phyloP scores from a whole-genome alignment of 2,113 vertebrate species.

The Meriones unguiculatus region DNA sequence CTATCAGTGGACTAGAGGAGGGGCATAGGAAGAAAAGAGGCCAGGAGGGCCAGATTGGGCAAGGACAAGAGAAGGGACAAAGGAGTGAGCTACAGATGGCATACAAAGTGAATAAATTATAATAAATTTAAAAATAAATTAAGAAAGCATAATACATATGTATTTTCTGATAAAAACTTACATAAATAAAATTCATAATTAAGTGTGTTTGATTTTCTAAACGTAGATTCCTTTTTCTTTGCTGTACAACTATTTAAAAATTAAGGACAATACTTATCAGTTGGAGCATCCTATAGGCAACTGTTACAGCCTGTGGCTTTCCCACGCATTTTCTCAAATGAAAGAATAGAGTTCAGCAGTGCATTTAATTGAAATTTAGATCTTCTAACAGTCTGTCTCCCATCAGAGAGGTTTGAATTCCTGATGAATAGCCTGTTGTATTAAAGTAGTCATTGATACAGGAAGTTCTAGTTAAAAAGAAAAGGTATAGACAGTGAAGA shows the following conservation, averaged over 20 bases:
- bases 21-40: no score
- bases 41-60: no score
- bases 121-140: no score
- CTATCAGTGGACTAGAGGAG: no score
- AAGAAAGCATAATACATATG: neutral
- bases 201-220: conserved; percentile 13
- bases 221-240: neutral
- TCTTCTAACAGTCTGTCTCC: conserved; percentile 22
- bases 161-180: neutral
- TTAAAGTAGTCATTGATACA: conserved; percentile 61
- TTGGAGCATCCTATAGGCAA: neutral
- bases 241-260: neutral
- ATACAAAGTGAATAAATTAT: no score
- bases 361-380: conserved; percentile 69
- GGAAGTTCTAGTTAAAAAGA: conserved; percentile 54
- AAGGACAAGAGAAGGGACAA: no score
- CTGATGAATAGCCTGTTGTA: conserved; percentile 64
- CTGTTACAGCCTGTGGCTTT: neutral
- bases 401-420: conserved; percentile 48
- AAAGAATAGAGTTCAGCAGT: conserved; percentile 40
- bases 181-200: neutral
- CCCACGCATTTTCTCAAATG: conserved; percentile 8
- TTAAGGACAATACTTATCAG: neutral
- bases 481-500: conserved; percentile 48
- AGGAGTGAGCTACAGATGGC: no score